Conservation (phyloP, 1,140 invertebrate genomes). For the Ceratoteleas bidentatus region DNA sequence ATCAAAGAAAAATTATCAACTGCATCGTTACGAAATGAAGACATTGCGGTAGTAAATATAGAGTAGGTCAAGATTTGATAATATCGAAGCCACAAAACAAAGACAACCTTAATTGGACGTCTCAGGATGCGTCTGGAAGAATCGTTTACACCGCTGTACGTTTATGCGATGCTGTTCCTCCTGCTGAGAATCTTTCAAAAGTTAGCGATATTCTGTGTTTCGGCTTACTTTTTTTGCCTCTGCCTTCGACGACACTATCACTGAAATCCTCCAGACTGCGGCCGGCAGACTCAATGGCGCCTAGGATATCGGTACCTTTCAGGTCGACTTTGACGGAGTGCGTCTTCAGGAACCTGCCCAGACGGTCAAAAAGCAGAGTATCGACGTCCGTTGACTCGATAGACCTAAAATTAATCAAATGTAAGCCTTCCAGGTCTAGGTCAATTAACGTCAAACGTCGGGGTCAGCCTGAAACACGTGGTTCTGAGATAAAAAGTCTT, state of each 20-base stretch:
- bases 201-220: neutral
- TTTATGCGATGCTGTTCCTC: neutral
- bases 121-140: neutral
- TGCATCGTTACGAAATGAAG: conserved; percentile 24
- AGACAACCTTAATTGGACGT: conserved; percentile 17
- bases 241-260: conserved; percentile 85
- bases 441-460: too few species aligned
- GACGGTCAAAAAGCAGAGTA: conserved; percentile 84
- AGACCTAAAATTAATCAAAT: conserved; percentile 68
- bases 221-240: conserved; percentile 87
- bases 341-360: conserved; percentile 88
- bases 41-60: conserved; percentile 33
- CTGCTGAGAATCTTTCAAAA: too few species aligned
- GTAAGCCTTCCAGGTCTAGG: neutral
- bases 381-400: conserved; percentile 84
- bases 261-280: conserved; percentile 88
- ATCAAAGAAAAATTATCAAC: conserved; percentile 20
- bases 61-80: conserved; percentile 59
- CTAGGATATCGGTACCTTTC: conserved; percentile 90
- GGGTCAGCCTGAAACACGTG: too few species aligned
- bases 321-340: conserved; percentile 92
- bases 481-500: too few species aligned
- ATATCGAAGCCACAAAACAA: conserved; percentile 28
- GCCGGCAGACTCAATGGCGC: conserved; percentile 88
- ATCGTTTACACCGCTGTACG: conserved; percentile 10